Conservation (phyloP, 1,140 invertebrate genomes). For the Lineus longissimus region DNA sequence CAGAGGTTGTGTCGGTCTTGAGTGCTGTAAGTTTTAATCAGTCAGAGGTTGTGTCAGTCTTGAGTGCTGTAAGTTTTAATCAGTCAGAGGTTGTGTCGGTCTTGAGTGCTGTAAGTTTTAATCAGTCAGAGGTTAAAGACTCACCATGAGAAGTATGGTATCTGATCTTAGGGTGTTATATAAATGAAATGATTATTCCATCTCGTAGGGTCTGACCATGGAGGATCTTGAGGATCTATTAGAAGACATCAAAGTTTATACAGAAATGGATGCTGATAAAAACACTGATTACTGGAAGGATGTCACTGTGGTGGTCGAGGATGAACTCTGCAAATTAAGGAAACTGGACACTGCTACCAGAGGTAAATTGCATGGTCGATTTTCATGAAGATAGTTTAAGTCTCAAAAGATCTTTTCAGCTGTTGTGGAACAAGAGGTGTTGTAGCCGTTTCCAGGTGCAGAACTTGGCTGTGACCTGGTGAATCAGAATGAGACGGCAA, state of each 20-base stretch:
- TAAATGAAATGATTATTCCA: neutral
- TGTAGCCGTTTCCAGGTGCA: conserved; percentile 9
- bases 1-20: too few relatives aligned
- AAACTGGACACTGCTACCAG: conserved; percentile 61
- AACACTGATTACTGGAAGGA: conserved; percentile 96
- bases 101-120: too few relatives aligned
- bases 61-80: too few relatives aligned
- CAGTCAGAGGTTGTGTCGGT: too few relatives aligned
- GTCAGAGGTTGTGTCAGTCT: too few relatives aligned
- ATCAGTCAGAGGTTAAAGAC: too few relatives aligned
- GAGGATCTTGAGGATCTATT: conserved; percentile 95
- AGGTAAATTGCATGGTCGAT: conserved; percentile 22
- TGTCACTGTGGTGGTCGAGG: conserved; percentile 91
- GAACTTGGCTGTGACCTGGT: too few relatives aligned
- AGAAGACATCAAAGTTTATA: conserved; percentile 86
- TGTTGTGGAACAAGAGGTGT: neutral
- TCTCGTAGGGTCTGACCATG: conserved; percentile 69
- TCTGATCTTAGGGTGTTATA: too few relatives aligned
- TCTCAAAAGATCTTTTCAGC: neutral
- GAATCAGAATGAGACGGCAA: too few relatives aligned
- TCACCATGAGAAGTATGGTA: too few relatives aligned
- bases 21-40: too few relatives aligned
- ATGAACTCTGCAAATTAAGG: conserved; percentile 82
- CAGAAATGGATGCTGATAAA: conserved; percentile 64
- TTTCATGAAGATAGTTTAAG: neutral